Percentiles rank a stretch among this genome's conserved stretches.
Conservation (phyloP, 2,797 vertebrate genomes). For the Myotis findleyi region DNA sequence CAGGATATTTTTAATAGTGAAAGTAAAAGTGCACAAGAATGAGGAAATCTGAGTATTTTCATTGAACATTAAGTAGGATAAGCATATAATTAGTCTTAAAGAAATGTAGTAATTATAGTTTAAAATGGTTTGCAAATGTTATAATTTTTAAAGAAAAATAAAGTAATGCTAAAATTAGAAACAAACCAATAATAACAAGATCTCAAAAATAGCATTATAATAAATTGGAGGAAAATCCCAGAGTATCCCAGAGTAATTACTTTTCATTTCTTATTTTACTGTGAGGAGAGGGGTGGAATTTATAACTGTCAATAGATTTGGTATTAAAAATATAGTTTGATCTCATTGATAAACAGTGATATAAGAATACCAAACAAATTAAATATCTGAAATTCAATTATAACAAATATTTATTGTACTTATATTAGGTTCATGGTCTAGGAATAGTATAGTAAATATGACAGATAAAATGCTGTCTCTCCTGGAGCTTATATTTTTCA, state of each 20-base stretch:
- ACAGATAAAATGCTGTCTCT: constrained; percentile 1
- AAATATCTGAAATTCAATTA: not conserved
- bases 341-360: not conserved
- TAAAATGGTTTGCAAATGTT: constrained; percentile 22
- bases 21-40: constrained; percentile 30
- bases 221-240: not conserved
- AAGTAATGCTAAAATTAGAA: constrained; percentile 47
- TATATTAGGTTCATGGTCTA: not conserved
- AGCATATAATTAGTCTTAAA: constrained; percentile 56
- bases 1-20: constrained; percentile 1
- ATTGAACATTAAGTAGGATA: constrained; percentile 47
- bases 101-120: constrained; percentile 14
- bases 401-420: not conserved
- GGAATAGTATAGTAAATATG: not conserved
- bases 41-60: constrained; percentile 20
- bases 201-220: constrained; percentile 21
- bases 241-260: not conserved
- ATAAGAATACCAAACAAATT: constrained; percentile 11
- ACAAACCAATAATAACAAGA: constrained; percentile 11
- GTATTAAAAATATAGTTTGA: constrained; percentile 29
- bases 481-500: not conserved
- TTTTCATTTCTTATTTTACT: constrained; percentile 21
- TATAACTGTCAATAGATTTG: not conserved
- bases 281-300: not conserved
- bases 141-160: constrained; percentile 44